A percentile compares a stretch with the other conserved stretches of the same genome.
phyloP scores from a whole-genome alignment of 2,113 vertebrate genomes.

The Pluvianellus socialis region DNA sequence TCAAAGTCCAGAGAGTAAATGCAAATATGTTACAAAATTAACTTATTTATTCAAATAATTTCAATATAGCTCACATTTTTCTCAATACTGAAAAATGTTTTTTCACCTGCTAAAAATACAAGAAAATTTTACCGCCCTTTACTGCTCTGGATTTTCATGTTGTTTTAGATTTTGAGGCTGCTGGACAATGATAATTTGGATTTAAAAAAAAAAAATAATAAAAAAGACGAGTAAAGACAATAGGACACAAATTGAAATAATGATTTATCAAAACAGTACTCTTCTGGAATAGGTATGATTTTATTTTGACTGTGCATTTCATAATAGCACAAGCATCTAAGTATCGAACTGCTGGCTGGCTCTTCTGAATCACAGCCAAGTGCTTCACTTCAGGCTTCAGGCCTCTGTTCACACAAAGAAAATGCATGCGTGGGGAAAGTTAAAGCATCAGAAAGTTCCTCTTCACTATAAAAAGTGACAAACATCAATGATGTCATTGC shows the following conservation, averaged over 20 bases:
- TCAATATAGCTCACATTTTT: background rate
- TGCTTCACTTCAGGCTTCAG: background rate
- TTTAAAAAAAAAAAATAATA: background rate
- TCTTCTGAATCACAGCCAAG: background rate
- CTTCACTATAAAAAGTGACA: background rate
- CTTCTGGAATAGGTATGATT: background rate
- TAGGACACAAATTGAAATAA: background rate
- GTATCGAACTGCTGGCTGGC: background rate
- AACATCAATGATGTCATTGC: background rate
- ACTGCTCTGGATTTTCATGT: background rate
- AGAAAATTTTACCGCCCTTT: background rate
- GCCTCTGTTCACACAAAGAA: background rate
- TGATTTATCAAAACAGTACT: background rate
- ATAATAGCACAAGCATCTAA: background rate
- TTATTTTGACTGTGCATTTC: background rate
- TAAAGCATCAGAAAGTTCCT: background rate
- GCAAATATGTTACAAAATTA: background rate
- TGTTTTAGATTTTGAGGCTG: background rate
- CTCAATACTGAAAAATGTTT: background rate
- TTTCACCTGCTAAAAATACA: background rate
- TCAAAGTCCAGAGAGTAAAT: background rate
- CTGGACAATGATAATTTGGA: background rate
- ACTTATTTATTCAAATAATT: conserved; percentile 20
- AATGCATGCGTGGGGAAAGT: background rate
- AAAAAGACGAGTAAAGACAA: background rate